These are phyloP conservation scores for Stichopus chloronotus DNA, from an alignment of 35 echinoderm and acorn worm species.

Conservation along the genomic window DNA sequence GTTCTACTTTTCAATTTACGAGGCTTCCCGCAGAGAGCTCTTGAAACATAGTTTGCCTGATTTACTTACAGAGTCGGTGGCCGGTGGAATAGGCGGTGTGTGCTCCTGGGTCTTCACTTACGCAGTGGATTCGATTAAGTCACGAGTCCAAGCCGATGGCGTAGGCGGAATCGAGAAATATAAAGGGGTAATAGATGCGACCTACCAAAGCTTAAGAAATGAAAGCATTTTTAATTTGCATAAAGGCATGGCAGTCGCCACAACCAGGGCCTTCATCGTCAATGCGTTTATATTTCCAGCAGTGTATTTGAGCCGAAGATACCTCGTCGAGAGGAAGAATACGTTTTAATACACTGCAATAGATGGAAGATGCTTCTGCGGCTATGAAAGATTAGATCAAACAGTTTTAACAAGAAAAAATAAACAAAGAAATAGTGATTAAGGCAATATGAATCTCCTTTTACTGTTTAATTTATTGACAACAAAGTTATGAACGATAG, in stretches of 20 bases:
- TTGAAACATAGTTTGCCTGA: slow-evolving; percentile 50
- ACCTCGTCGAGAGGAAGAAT: not conserved
- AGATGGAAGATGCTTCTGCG: not conserved
- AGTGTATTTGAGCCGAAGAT: slow-evolving; percentile 9
- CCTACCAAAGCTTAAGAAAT: not conserved
- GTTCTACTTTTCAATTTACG: slow-evolving; percentile 83
- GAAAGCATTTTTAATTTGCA: slow-evolving; percentile 17
- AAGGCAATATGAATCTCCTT: no score
- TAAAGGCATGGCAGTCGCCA: slow-evolving; percentile 30
- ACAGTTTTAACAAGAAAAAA: no score
- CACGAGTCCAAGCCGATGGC: slow-evolving; percentile 88
- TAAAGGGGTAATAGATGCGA: slow-evolving; percentile 64
- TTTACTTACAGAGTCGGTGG: slow-evolving; percentile 55
- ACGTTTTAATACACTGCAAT: not conserved
- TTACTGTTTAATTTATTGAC: no score
- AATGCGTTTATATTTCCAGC: slow-evolving; percentile 29
- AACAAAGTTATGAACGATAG: no score
- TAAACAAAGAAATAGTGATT: no score
- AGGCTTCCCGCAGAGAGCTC: slow-evolving; percentile 64
- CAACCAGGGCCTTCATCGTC: slow-evolving; percentile 1
- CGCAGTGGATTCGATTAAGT: slow-evolving; percentile 83
- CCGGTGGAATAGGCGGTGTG: slow-evolving; percentile 86
- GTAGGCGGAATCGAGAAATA: slow-evolving; percentile 70
- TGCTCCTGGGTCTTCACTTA: slow-evolving; percentile 79
- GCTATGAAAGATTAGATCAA: not conserved